A percentile compares a stretch with the other conserved stretches of the same genome.
These are phyloP conservation scores for Phycodurus eques DNA, from an alignment of 2,113 vertebrate species.

Conservation along the genomic window DNA sequence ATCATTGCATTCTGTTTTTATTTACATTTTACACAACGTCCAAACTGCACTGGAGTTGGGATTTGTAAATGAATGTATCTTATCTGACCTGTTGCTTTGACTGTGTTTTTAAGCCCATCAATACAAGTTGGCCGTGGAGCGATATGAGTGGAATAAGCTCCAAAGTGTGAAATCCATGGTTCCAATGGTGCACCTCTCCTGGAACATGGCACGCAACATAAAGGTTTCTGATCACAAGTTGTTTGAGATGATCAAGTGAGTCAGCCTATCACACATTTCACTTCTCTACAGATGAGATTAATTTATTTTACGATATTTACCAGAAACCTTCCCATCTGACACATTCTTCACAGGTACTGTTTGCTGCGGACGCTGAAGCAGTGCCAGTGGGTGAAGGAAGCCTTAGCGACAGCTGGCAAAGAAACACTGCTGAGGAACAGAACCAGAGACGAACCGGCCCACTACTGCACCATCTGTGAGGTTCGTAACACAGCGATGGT, in stretches of 20 bases:
- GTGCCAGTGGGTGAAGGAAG: conserved; percentile 93
- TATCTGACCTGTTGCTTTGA: neutral
- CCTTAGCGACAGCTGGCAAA: conserved; percentile 85
- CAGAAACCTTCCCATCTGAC: neutral
- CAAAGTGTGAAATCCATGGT: conserved; percentile 99
- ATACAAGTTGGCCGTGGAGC: conserved; percentile 96
- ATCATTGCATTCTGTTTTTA: too few species aligned
- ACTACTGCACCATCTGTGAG: conserved; percentile 99
- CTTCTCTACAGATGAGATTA: neutral
- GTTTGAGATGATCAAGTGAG: conserved; percentile 99
- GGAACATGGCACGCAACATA: conserved; percentile 99
- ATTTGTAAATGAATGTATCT: too few species aligned
- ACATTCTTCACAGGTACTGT: conserved; percentile 80
- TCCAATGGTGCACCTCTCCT: conserved; percentile 99
- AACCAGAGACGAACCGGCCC: conserved; percentile 92
- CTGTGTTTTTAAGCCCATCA: conserved; percentile 80
- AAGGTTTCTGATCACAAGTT: conserved; percentile 99
- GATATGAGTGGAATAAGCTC: conserved; percentile 99
- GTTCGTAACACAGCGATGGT: conserved; percentile 57
- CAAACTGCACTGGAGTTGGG: too few species aligned
- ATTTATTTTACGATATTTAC: neutral
- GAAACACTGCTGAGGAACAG: conserved; percentile 89
- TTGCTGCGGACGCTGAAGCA: conserved; percentile 96
- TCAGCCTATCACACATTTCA: conserved; percentile 9
- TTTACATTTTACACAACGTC: too few species aligned